Base-by-base conservation (phyloP, 2,797 vertebrate genomes). In the Myotis vivesi region DNA sequence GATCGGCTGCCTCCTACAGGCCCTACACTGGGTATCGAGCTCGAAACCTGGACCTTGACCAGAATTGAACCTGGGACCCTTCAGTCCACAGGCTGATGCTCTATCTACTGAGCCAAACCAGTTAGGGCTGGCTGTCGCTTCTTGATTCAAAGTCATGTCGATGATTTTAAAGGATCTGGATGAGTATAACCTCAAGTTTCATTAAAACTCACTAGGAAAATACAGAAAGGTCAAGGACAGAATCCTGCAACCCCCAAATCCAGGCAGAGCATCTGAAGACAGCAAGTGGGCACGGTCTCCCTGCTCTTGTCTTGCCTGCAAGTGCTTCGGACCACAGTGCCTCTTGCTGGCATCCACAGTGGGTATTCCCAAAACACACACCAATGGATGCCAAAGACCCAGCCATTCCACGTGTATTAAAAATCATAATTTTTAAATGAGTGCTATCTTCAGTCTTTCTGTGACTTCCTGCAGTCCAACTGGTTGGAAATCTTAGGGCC, bases 251-350 rank as follows among this genome's bases (percentile, higher is more conserved):
- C 8, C 64, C 28, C 30, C 59, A 64, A 33, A 41, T 1, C 1
- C 25, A 79, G 53, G 49, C 80, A 41, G 19, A 51, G 49, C 30
- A 62, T 25, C 36, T 36, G 68, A n/a, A 19, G 33, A 3, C 8
- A 7, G 69, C 0, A 9, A 57, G 13, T 6, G 28, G 77, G 30
- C 69, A 44, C 17, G 1, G 2, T 15, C 19, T 19, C 36, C 55
- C 4, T 0, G 25, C 15, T 38, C 73, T 15, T 30, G 28, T 46
- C 59, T 79, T 49, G 38, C 46, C 51, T 2, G 0, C 7, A 13
- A 53, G 13, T 1, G 4, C 10, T 36, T 10, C 1, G 3, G 38
- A 2, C 33, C 16, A 2, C 11, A 13, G 30, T 8, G 44, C 28
- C 51, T 46, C 82, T 19, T 9, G 49, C 38, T 36, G 68, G 49